Conservation (phyloP, 2,888 invertebrate species). For the Tyria jacobaeae region DNA sequence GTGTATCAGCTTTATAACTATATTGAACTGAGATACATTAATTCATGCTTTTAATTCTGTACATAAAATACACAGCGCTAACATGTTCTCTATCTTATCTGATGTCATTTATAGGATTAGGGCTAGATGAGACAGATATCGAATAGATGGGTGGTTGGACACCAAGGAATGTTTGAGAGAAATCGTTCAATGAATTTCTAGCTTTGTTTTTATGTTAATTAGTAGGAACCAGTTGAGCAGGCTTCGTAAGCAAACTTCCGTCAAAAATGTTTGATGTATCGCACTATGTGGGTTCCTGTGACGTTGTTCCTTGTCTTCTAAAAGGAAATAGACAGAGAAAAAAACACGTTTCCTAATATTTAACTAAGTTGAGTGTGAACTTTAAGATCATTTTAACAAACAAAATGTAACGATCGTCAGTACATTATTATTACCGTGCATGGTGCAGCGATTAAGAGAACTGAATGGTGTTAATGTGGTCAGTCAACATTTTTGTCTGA, state of each 20-base stretch:
- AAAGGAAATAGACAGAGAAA: conserved; percentile 45
- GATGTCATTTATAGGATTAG: conserved; percentile 85
- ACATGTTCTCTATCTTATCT: conserved; percentile 73
- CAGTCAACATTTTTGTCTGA: conserved; percentile 41
- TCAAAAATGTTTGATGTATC: conserved; percentile 71
- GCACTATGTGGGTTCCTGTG: conserved; percentile 62
- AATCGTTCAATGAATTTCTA: conserved; percentile 80
- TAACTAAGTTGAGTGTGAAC: conserved; percentile 54
- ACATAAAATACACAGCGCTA: conserved; percentile 59
- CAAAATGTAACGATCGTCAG: conserved; percentile 51
- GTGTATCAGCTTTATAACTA: conserved; percentile 54
- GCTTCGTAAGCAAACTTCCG: conserved; percentile 76
- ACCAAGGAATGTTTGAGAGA: conserved; percentile 78
- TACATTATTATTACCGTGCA: conserved; percentile 51
- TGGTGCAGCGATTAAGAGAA: conserved; percentile 55
- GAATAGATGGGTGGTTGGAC: conserved; percentile 74
- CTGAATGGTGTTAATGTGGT: conserved; percentile 50
- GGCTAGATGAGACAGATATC: conserved; percentile 81
- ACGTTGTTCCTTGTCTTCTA: conserved; percentile 43
- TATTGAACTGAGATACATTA: conserved; percentile 57
- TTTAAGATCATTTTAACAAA: conserved; percentile 64
- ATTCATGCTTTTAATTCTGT: conserved; percentile 61
- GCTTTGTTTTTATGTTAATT: conserved; percentile 85
- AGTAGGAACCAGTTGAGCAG: conserved; percentile 69
- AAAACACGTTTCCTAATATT: conserved; percentile 27